Percentiles rank a stretch among this genome's conserved stretches.
Conservation (phyloP, 2,113 vertebrate genomes). For the Regulus satrapa region DNA sequence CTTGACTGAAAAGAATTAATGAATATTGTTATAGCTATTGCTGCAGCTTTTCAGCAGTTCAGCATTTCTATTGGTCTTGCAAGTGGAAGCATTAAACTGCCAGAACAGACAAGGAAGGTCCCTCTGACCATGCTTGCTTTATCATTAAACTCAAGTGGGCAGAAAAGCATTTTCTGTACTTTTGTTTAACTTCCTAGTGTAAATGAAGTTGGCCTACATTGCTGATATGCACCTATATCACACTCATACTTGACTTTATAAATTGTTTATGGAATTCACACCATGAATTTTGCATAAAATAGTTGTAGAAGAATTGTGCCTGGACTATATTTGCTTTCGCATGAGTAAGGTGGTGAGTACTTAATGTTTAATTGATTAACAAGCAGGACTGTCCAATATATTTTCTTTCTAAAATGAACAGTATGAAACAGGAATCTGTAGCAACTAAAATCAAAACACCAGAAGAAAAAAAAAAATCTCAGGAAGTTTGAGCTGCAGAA, state of each 20-base stretch:
- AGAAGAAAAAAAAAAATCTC: neutral
- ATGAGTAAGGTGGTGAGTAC: constrained; percentile 1
- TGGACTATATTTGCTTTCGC: constrained; percentile 31
- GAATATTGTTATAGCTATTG: constrained; percentile 14
- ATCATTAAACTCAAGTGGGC: neutral
- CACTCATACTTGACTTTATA: constrained; percentile 70
- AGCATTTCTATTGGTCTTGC: neutral
- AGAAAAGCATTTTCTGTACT: constrained; percentile 21
- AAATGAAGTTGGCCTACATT: constrained; percentile 34
- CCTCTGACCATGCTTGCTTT: neutral
- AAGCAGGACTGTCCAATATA: neutral
- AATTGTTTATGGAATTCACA: constrained; percentile 76
- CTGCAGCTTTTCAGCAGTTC: neutral
- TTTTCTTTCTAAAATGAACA: constrained; percentile 33
- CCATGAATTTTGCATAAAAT: constrained; percentile 73
- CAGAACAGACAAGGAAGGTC: neutral
- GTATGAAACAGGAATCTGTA: constrained; percentile 1
- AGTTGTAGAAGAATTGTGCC: constrained; percentile 26
- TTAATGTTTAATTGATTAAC: constrained; percentile 62
- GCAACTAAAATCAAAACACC: constrained; percentile 29
- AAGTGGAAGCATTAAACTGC: neutral
- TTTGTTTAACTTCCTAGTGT: constrained; percentile 48
- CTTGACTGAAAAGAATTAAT: constrained; percentile 34
- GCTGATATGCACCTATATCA: constrained; percentile 11
- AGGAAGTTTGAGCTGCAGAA: neutral